phyloP scores from a whole-genome alignment of 2,113 vertebrate species.

The Microtus montanus region DNA sequence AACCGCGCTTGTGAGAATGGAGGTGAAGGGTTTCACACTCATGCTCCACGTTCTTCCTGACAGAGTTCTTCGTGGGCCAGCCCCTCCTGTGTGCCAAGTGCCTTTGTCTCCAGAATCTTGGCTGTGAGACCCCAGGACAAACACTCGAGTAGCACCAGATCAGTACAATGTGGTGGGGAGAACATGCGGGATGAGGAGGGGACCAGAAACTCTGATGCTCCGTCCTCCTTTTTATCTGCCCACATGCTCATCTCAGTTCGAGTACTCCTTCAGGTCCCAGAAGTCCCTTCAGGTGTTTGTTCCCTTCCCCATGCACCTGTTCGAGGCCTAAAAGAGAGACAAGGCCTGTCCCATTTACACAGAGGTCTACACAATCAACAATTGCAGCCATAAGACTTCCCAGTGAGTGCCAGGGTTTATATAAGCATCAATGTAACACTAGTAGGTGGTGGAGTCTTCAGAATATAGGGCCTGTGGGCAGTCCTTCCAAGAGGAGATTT shows the following conservation, averaged over 20 bases:
- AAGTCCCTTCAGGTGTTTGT: not conserved
- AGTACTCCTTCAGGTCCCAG: not conserved
- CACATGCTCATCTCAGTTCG: not conserved
- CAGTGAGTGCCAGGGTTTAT: too few species aligned
- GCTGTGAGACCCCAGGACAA: not conserved
- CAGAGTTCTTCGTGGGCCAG: not conserved
- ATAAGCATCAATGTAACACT: too few species aligned
- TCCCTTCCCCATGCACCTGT: not conserved
- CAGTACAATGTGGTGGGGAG: accelerated
- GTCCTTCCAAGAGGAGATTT: not conserved
- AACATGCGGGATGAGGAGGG: not conserved
- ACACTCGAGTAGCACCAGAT: not conserved
- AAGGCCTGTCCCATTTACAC: not conserved
- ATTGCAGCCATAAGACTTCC: accelerated
- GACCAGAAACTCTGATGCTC: not conserved
- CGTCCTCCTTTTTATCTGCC: too few species aligned
- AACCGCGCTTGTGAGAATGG: not conserved
- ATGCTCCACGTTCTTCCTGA: not conserved
- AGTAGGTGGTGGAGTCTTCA: not conserved
- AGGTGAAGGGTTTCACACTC: not conserved
- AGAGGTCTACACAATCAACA: not conserved
- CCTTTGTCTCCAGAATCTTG: not conserved
- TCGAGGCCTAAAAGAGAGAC: not conserved
- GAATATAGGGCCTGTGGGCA: not conserved
- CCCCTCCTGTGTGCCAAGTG: not conserved